Evolutionary conservation across 2,797 vertebrate genomes (phyloP), one percentile per base, ranked within the genome.

Genomic region (Poeciliopsis gracilis): DNA sequence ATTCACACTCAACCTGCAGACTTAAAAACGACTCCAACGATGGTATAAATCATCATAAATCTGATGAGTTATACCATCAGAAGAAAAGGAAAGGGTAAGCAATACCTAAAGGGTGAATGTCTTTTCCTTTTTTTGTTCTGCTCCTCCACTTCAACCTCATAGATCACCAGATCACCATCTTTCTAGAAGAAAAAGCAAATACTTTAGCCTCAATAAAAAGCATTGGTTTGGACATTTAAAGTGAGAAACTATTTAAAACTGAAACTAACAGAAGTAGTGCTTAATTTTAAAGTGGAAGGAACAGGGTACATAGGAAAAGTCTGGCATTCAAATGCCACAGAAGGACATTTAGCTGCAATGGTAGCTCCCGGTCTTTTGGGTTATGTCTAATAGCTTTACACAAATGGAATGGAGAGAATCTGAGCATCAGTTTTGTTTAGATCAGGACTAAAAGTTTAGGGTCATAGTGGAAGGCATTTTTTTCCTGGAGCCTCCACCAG

Each of bases 1-100:
- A 94, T 78, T 93, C 85, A 78, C 94, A 95, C 75, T 85, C 83
- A n/a, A 95, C 90, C 84, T 89, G 89, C n/a, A 95, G 88, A 81
- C 95, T 95, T 18, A 74, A 86, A 66, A 2, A 38, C 10, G n/a
- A 9, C 59, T 33, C 2, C 3, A 73, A 18, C 0, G n/a, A n/a
- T n/a, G n/a, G n/a, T n/a, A n/a, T n/a, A n/a, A n/a, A n/a, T n/a
- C n/a, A n/a, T n/a, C n/a, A n/a, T n/a, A n/a, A n/a, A n/a, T n/a
- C n/a, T n/a, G n/a, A n/a, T n/a, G n/a, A n/a, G n/a, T n/a, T n/a
- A 23, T 47, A 63, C 1, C 13, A 6, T 0, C 30, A 20, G 18
- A 38, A 46, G 47, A 2, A 33, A 11, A 43, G 36, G 43, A 13
- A 67, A 41, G 74, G 15, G 43, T 9, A 55, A 69, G 61, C 67